Percentiles rank a stretch among this genome's conserved stretches.
Evolutionary conservation across 1,140 invertebrate genomes (phyloP).

Genomic region (Drosophila auraria): DNA sequence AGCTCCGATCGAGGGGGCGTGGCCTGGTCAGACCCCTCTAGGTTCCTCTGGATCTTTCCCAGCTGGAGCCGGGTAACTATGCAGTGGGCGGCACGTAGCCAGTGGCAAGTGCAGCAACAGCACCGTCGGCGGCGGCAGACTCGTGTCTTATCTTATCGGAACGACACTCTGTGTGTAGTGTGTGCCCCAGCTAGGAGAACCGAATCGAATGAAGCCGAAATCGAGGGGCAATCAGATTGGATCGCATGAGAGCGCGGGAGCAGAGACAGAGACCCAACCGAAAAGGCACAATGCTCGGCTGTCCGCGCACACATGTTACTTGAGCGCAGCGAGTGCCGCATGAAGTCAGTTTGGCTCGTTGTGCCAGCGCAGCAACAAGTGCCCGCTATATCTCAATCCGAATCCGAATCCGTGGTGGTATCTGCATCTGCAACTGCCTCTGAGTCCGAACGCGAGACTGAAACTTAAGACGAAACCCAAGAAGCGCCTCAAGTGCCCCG

Average conservation of each 20-base stretch:
- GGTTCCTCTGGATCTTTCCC: slow-evolving; percentile 26
- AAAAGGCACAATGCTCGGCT: slow-evolving; percentile 41
- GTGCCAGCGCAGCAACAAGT: slow-evolving; percentile 79
- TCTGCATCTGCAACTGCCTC: slow-evolving; percentile 17
- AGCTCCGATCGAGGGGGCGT: slow-evolving; percentile 11
- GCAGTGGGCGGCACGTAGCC: slow-evolving; percentile 68
- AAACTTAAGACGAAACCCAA: slow-evolving; percentile 22
- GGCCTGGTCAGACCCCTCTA: slow-evolving; percentile 16
- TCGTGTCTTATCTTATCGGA: slow-evolving; percentile 62
- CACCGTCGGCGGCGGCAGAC: not conserved
- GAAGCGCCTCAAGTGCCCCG: slow-evolving; percentile 74
- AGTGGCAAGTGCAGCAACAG: slow-evolving; percentile 22
- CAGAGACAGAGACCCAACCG: slow-evolving; percentile 38
- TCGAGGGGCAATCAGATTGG: slow-evolving; percentile 23
- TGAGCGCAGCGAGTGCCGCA: slow-evolving; percentile 65
- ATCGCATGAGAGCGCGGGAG: slow-evolving; percentile 34
- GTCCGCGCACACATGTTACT: slow-evolving; percentile 61
- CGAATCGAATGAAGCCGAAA: slow-evolving; percentile 28
- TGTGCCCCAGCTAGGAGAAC: slow-evolving; percentile 38
- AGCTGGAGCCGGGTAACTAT: slow-evolving; percentile 17
- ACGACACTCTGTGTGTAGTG: slow-evolving; percentile 24
- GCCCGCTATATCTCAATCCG: slow-evolving; percentile 38
- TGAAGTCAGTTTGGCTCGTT: slow-evolving; percentile 78
- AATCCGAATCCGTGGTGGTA: slow-evolving; percentile 12
- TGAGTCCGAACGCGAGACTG: slow-evolving; percentile 16